phyloP scores from a whole-genome alignment of 2,113 vertebrate genomes.

The Pseudopodoces humilis region DNA sequence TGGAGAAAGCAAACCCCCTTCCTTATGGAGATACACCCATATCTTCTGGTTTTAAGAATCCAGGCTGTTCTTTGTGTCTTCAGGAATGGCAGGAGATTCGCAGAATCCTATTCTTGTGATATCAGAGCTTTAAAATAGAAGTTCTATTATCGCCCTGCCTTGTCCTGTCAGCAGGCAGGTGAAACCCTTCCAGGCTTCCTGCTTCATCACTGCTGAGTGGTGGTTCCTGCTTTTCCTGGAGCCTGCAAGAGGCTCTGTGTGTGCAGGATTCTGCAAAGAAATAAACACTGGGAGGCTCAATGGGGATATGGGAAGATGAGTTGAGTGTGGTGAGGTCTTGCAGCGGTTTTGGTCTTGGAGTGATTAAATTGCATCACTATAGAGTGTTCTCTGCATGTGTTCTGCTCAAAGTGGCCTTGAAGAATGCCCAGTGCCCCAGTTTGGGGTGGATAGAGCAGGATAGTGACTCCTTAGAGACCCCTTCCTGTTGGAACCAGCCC shows the following conservation, averaged over 20 bases:
- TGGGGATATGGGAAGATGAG: accelerated
- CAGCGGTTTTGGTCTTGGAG: background rate
- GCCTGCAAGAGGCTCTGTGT: background rate
- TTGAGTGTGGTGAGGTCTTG: background rate
- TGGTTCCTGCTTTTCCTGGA: background rate
- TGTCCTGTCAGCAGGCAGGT: background rate
- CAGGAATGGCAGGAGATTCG: background rate
- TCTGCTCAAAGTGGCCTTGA: background rate
- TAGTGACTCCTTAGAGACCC: background rate
- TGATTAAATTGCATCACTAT: background rate
- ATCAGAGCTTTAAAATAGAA: background rate
- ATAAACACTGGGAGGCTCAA: background rate
- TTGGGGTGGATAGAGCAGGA: background rate
- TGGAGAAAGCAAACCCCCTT: background rate
- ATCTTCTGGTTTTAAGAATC: background rate
- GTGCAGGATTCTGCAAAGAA: background rate
- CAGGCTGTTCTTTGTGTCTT: background rate
- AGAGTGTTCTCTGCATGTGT: background rate
- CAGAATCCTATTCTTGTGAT: background rate
- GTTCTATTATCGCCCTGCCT: background rate
- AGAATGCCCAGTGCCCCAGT: background rate
- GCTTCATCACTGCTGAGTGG: background rate
- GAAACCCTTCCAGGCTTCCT: background rate
- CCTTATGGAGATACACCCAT: background rate
- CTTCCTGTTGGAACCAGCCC: background rate